phyloP scores from a whole-genome alignment of 2,888 invertebrate genomes.

The Amphipyra tragopoginis region DNA sequence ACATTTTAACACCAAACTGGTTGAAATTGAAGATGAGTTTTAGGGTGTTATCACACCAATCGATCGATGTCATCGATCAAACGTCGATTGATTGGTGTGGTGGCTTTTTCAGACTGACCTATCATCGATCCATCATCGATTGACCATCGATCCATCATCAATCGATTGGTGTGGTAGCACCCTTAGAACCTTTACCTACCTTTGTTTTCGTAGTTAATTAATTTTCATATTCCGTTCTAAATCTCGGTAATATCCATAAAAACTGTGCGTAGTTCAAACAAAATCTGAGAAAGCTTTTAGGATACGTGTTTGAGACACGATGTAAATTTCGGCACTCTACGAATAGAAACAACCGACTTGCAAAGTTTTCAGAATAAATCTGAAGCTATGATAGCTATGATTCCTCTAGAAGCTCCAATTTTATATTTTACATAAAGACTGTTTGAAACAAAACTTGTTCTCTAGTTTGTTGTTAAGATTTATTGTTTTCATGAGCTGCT shows the following conservation, averaged over 20 bases:
- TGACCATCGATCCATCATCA: no score
- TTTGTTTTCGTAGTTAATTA: no score
- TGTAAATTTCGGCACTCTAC: constrained; percentile 66
- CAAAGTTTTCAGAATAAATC: constrained; percentile 47
- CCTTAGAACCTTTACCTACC: no score
- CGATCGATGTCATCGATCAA: no score
- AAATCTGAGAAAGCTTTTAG: constrained; percentile 65
- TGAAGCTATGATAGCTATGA: constrained; percentile 25
- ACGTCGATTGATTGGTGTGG: no score
- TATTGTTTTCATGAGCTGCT: constrained; percentile 31
- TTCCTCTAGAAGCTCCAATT: constrained; percentile 26
- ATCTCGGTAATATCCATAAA: constrained; percentile 27
- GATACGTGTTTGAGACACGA: constrained; percentile 60
- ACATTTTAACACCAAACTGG: no score
- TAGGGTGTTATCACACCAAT: no score
- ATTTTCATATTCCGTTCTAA: constrained; percentile 14
- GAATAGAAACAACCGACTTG: constrained; percentile 67
- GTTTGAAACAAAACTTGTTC: constrained; percentile 40
- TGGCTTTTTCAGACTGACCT: no score
- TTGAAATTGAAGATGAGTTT: no score
- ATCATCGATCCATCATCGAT: no score
- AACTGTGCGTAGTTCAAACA: constrained; percentile 24
- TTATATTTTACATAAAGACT: constrained; percentile 52
- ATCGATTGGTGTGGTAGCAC: no score
- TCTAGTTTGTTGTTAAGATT: constrained; percentile 34